Percentiles rank a stretch among this genome's conserved stretches.
phyloP scores from a whole-genome alignment of 2,797 vertebrate species.

The Loris lydekkerianus region DNA sequence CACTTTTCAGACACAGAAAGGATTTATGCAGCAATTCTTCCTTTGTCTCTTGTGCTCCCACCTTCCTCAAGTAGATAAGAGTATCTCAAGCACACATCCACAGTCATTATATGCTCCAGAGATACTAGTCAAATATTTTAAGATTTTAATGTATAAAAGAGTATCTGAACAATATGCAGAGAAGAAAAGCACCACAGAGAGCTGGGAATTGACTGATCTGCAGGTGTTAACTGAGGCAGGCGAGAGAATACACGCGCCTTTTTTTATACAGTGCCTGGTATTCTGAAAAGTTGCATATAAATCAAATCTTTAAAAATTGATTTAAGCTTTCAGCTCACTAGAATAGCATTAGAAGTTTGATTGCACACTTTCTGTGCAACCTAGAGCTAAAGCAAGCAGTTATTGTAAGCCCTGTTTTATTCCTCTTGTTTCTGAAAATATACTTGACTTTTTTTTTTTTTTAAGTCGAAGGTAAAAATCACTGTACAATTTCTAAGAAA shows the following conservation, averaged over 20 bases:
- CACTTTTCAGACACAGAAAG: conserved; percentile 50
- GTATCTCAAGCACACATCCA: conserved; percentile 55
- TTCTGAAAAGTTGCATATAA: conserved; percentile 22
- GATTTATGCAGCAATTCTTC: conserved; percentile 68
- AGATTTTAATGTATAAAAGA: conserved; percentile 69
- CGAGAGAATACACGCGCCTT: neutral
- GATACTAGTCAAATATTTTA: conserved; percentile 58
- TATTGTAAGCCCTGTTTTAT: neutral
- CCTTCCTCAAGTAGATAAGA: conserved; percentile 59
- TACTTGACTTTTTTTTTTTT: neutral
- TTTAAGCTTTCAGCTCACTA: neutral
- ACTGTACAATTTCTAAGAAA: conserved; percentile 20
- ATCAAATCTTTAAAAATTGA: conserved; percentile 9
- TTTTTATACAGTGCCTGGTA: neutral
- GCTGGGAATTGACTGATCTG: neutral
- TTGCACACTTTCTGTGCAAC: neutral
- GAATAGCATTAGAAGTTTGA: neutral
- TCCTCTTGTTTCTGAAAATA: conserved; percentile 8
- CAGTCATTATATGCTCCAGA: conserved; percentile 55
- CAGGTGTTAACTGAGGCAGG: neutral
- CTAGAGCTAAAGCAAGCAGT: neutral
- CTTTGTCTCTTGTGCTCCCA: conserved; percentile 27
- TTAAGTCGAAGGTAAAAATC: neutral
- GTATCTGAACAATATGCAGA: conserved; percentile 55
- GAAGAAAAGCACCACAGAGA: neutral